phyloP scores from a whole-genome alignment of 1,140 invertebrate species.

The Hyposmocoma kahamanoa region DNA sequence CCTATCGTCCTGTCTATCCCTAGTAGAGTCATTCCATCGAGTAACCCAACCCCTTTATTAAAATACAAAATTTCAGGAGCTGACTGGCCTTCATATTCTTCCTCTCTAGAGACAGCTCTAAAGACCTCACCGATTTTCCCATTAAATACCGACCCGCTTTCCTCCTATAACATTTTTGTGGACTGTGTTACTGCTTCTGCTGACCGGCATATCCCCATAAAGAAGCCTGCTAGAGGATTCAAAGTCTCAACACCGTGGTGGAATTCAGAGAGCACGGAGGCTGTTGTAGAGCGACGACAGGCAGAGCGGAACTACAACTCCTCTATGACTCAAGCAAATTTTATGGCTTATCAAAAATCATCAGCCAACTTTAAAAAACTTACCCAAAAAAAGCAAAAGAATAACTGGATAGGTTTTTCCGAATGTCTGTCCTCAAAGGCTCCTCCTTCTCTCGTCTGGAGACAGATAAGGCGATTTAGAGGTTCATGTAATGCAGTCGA shows the following conservation, averaged over 20 bases:
- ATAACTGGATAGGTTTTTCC: constrained; percentile 7
- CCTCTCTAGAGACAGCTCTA: too few species aligned
- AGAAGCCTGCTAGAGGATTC: not conserved
- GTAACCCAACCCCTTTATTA: not conserved
- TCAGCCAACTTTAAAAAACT: not conserved
- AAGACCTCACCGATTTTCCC: not conserved
- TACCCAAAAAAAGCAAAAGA: not conserved
- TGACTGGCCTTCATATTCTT: not conserved
- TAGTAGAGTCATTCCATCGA: too few species aligned
- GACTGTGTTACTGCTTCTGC: not conserved
- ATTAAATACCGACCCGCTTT: not conserved
- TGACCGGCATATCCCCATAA: constrained; percentile 5
- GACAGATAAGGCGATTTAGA: constrained; percentile 1
- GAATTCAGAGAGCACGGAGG: constrained; percentile 8
- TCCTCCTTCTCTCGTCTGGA: constrained; percentile 2
- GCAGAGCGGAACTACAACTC: constrained; percentile 7
- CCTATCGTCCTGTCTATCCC: constrained; percentile 7
- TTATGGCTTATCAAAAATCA: not conserved
- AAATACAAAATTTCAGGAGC: not conserved
- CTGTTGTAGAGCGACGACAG: not conserved
- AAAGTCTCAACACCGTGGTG: constrained; percentile 6
- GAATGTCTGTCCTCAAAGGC: constrained; percentile 1
- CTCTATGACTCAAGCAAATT: not conserved
- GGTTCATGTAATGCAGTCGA: not conserved
- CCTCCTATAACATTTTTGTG: not conserved